These are phyloP conservation scores for Gymnoscelis rufifasciata DNA, from an alignment of 2,888 invertebrate genomes.

Conservation along the genomic window DNA sequence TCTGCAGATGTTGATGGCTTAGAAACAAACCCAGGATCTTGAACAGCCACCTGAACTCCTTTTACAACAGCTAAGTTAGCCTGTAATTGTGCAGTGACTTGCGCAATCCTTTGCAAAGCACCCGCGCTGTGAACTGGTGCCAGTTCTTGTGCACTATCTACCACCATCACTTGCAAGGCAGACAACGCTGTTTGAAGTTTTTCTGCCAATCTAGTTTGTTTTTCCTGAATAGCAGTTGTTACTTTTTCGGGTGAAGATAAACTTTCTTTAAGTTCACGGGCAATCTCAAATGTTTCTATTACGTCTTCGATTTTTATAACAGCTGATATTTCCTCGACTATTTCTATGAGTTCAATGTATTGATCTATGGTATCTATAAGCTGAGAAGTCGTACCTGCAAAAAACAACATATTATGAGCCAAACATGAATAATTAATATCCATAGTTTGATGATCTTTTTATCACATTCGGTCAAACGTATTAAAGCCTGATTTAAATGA, in stretches of 20 bases:
- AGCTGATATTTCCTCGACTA: conserved; percentile 55
- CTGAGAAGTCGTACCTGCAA: conserved; percentile 47
- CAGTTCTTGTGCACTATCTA: conserved; percentile 44
- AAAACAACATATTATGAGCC: too few relatives aligned
- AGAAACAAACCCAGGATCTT: conserved; percentile 29
- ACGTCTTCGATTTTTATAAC: conserved; percentile 48
- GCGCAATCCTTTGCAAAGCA: conserved; percentile 41
- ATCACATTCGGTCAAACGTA: too few relatives aligned
- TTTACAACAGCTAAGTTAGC: conserved; percentile 47
- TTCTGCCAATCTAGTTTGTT: conserved; percentile 41
- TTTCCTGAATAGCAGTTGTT: conserved; percentile 17
- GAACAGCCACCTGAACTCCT: conserved; percentile 35
- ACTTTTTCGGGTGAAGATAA: conserved; percentile 30
- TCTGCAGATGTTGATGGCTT: conserved; percentile 16
- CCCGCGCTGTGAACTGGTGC: conserved; percentile 36
- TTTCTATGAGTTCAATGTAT: conserved; percentile 58
- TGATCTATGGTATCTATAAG: conserved; percentile 53
- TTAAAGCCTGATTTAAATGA: not conserved
- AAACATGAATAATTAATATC: too few relatives aligned
- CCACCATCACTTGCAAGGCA: conserved; percentile 44
- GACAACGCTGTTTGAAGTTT: conserved; percentile 48
- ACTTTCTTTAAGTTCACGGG: conserved; percentile 48
- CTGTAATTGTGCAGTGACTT: conserved; percentile 48
- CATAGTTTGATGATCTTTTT: too few relatives aligned
- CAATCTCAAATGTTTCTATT: conserved; percentile 47